A percentile compares a stretch with the other conserved stretches of the same genome.
phyloP scores from a whole-genome alignment of 2,888 invertebrate species.

The Xestobium rufovillosum region DNA sequence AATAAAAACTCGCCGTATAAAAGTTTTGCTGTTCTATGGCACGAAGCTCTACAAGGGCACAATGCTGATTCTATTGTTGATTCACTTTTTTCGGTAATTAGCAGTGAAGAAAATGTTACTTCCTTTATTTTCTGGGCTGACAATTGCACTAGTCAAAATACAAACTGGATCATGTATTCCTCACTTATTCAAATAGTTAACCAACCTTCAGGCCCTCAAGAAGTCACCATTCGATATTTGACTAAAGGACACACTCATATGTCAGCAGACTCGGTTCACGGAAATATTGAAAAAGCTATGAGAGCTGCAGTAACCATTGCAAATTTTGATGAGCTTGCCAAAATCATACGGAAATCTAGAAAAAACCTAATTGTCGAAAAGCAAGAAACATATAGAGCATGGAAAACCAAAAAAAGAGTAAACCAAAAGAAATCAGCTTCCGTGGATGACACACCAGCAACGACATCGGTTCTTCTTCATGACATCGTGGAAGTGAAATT shows the following conservation, averaged over 20 bases:
- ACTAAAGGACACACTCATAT: slow-evolving; percentile 11
- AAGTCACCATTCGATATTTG: slow-evolving; percentile 12
- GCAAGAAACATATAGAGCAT: no score
- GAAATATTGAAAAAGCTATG: slow-evolving; percentile 9
- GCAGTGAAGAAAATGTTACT: slow-evolving; percentile 9
- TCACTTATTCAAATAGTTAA: slow-evolving; percentile 14
- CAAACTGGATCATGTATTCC: slow-evolving; percentile 13
- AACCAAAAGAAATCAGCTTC: no score
- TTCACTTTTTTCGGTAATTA: slow-evolving; percentile 13
- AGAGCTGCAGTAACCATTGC: slow-evolving; percentile 5
- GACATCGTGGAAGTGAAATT: no score
- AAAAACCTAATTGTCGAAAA: no score
- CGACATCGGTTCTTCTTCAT: no score
- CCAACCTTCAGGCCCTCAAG: no score
- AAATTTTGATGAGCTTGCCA: slow-evolving; percentile 6
- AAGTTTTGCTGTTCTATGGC: slow-evolving; percentile 14
- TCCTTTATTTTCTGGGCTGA: slow-evolving; percentile 18
- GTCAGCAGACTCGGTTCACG: slow-evolving; percentile 7
- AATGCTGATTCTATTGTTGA: slow-evolving; percentile 14
- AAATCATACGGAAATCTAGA: slow-evolving; percentile 1
- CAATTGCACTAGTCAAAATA: slow-evolving; percentile 17
- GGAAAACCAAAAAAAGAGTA: no score
- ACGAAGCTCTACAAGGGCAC: slow-evolving; percentile 14
- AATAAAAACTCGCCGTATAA: slow-evolving; percentile 10
- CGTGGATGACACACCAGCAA: no score